Evolutionary conservation across 2,113 vertebrate genomes (phyloP).

Genomic region (Cygnus buccinator): DNA sequence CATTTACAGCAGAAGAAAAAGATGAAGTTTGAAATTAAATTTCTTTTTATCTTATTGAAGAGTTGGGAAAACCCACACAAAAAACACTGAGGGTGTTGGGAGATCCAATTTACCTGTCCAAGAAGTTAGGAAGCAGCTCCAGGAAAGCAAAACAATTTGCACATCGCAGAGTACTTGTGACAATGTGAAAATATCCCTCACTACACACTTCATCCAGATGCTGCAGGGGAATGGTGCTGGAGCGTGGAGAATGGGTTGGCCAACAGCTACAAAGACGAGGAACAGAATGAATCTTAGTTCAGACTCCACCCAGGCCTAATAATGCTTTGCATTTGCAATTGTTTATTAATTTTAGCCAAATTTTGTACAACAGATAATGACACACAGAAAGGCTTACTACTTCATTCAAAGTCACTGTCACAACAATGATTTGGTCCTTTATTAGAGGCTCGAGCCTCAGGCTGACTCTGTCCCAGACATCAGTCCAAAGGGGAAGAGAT

Average conservation of each 20-base stretch:
- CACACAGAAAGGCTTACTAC: not conserved
- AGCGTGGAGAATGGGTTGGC: not conserved
- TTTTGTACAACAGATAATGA: not conserved
- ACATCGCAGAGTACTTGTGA: not conserved
- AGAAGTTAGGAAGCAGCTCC: not conserved
- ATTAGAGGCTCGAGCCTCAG: not conserved
- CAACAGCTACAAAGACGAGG: not conserved
- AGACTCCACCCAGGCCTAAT: not conserved
- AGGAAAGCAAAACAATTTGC: not conserved
- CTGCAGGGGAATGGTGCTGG: not conserved
- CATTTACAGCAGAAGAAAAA: not conserved
- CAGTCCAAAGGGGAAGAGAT: not conserved
- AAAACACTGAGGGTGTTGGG: not conserved
- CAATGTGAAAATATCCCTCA: not conserved
- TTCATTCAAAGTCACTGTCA: not conserved
- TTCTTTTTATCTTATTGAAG: not conserved
- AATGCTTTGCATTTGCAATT: not conserved
- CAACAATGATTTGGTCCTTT: not conserved
- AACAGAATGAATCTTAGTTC: not conserved
- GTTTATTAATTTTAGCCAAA: not conserved
- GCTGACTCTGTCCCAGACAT: not conserved
- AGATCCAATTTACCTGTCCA: not conserved
- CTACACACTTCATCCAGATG: not conserved
- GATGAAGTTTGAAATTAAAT: not conserved
- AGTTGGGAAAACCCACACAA: not conserved